Conservation (phyloP, 2,888 invertebrate species). For the Adela reaumurella region DNA sequence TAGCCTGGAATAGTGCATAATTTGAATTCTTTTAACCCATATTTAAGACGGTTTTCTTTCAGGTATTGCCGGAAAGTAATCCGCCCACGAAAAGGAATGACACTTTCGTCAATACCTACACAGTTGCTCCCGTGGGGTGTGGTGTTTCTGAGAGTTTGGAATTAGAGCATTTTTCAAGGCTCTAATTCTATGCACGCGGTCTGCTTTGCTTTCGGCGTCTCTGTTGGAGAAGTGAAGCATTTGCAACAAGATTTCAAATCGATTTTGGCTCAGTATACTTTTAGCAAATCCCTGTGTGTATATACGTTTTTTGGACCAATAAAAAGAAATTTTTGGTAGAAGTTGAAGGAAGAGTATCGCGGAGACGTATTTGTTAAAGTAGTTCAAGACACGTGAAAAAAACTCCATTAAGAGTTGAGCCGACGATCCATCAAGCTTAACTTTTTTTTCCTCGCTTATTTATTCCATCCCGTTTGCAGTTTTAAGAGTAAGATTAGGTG, state of each 20-base stretch:
- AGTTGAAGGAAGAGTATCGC: too few species aligned
- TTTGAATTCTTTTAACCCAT: slow-evolving; percentile 8
- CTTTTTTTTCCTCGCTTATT: too few species aligned
- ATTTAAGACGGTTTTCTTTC: slow-evolving; percentile 7
- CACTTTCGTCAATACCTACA: slow-evolving; percentile 1
- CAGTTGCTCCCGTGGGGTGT: slow-evolving; percentile 1
- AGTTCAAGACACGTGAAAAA: too few species aligned
- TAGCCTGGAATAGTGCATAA: slow-evolving; percentile 10
- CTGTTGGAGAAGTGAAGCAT: slow-evolving; percentile 17
- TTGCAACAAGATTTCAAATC: slow-evolving; percentile 12
- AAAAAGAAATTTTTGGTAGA: slow-evolving; percentile 3
- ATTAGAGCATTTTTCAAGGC: not conserved
- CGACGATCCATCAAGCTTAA: too few species aligned
- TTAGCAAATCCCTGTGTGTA: slow-evolving; percentile 3
- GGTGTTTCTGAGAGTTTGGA: slow-evolving; percentile 1
- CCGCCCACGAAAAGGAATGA: slow-evolving; percentile 6
- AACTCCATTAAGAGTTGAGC: too few species aligned
- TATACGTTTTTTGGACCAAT: slow-evolving; percentile 2
- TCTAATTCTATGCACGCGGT: not conserved
- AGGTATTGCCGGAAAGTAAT: slow-evolving; percentile 7
- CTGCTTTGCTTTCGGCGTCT: slow-evolving; percentile 2
- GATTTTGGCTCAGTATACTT: slow-evolving; percentile 11
- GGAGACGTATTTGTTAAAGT: too few species aligned
- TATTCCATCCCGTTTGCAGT: too few species aligned
- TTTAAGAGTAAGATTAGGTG: too few species aligned